Base-by-base conservation (phyloP, 2,888 invertebrate species). In the Azorinus chamasolen region DNA sequence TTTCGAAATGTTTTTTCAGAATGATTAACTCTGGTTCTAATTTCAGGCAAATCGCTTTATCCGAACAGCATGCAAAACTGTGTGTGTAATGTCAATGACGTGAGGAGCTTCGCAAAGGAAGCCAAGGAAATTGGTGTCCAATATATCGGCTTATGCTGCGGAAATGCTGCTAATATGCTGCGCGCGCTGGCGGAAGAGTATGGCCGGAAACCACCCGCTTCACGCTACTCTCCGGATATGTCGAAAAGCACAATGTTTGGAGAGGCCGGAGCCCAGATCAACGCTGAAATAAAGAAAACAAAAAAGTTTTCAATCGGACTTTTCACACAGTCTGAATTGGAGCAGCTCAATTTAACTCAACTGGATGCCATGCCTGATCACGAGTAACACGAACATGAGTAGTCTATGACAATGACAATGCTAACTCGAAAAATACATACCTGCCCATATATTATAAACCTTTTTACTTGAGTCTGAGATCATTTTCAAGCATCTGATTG, bases 91-190 rank as follows among this genome's bases (percentile, higher is more conserved):
- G 76, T 86, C 22, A 58, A 77, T 4, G 88, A 89, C 48, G 84
- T 91, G 18, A 58, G 66, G 12, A 27, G 77, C 39, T 90, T 91
- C 69, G 89, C 89, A 0, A 51, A 82, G 50, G 85, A 87, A 62
- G 85, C 87, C 2, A 83, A 87, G 63, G 83, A 79, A 27, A 79
- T 90, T 8, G 89, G 89, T 2, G 81, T 91, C 14, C 85, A 88
- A 51, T 91, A 91, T 71, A 76, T 91, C 6, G 91, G 91, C 8
- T 83, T 91, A 6, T 91, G 91, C 69, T 91, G 91, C 64, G 91
- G 91, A 14, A 88, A 89, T 63, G 76, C 85, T 3, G 70, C 89
- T 1, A 83, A 85, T 59, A 79, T 87, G 64, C 66, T 85, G 48
- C 82, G 91, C 8, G 85, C 86, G 45, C 70, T 91, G 48, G 88